phyloP scores from a whole-genome alignment of 2,888 invertebrate genomes.

The Anorthoa munda region DNA sequence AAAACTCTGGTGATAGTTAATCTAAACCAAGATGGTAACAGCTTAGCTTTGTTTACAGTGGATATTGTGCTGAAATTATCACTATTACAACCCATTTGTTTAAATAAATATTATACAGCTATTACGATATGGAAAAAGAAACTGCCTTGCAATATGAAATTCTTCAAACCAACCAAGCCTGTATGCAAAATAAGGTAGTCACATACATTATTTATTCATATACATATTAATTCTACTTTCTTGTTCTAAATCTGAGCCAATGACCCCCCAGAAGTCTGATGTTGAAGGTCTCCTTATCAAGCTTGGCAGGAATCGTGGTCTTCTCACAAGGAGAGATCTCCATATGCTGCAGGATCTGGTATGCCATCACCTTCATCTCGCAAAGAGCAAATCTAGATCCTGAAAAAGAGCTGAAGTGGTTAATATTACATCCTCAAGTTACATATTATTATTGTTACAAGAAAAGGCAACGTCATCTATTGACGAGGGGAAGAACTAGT shows the following conservation, averaged over 20 bases:
- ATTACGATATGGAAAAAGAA: background rate
- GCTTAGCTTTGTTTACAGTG: background rate
- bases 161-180: background rate
- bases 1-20: background rate
- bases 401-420: slow-evolving; percentile 9
- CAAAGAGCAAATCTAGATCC: slow-evolving; percentile 82
- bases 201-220: too few species aligned
- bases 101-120: background rate
- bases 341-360: slow-evolving; percentile 76
- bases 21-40: background rate
- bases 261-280: slow-evolving; percentile 76
- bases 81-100: background rate
- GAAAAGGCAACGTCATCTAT: too few species aligned
- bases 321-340: slow-evolving; percentile 74
- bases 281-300: slow-evolving; percentile 70
- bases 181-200: background rate
- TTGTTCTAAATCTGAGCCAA: slow-evolving; percentile 72
- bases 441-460: too few species aligned
- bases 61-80: background rate
- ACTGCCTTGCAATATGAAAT: background rate
- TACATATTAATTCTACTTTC: slow-evolving; percentile 53
- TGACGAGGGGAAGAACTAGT: too few species aligned
- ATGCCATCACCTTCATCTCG: slow-evolving; percentile 80
- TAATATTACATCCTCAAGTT: background rate
- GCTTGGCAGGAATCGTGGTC: slow-evolving; percentile 71